Evolutionary conservation across 2,113 vertebrate genomes (phyloP).

Genomic region (Pseudorasbora parva): DNA sequence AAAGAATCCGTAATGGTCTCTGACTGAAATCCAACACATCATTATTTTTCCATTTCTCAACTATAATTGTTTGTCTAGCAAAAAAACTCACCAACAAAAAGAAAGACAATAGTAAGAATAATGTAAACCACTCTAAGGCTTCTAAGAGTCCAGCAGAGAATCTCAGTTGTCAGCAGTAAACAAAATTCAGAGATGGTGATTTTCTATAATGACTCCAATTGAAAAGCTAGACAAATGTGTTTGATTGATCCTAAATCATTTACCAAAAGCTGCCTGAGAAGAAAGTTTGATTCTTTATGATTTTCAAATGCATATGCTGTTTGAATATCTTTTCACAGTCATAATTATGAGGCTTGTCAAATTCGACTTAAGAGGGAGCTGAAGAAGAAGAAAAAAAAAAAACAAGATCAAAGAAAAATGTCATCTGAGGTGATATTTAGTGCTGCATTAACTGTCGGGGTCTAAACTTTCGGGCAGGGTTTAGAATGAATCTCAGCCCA

Average conservation of each 20-base stretch:
- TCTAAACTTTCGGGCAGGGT: not conserved
- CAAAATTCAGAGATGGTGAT: not conserved
- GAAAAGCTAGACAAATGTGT: not conserved
- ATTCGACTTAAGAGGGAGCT: conserved; percentile 17
- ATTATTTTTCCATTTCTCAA: conserved; percentile 32
- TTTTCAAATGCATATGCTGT: not conserved
- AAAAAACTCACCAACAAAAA: not conserved
- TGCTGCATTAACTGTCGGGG: not conserved
- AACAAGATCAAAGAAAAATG: conserved; percentile 32
- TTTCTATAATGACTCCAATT: conserved; percentile 6
- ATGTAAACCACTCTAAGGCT: not conserved
- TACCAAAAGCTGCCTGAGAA: not conserved
- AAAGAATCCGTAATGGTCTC: conserved; percentile 22
- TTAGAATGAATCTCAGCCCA: not conserved
- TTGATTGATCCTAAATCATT: conserved; percentile 23
- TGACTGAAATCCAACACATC: conserved; percentile 32
- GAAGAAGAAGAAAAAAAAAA: too few species aligned
- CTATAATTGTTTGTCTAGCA: conserved; percentile 3
- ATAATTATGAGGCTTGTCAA: conserved; percentile 28
- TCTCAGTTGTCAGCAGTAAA: conserved; percentile 17
- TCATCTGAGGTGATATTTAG: conserved; percentile 33
- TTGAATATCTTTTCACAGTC: conserved; percentile 1
- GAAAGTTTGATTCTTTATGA: not conserved
- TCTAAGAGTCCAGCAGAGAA: not conserved
- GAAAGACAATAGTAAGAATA: not conserved